phyloP scores from a whole-genome alignment of 2,797 vertebrate species.

The Eptatretus atami region DNA sequence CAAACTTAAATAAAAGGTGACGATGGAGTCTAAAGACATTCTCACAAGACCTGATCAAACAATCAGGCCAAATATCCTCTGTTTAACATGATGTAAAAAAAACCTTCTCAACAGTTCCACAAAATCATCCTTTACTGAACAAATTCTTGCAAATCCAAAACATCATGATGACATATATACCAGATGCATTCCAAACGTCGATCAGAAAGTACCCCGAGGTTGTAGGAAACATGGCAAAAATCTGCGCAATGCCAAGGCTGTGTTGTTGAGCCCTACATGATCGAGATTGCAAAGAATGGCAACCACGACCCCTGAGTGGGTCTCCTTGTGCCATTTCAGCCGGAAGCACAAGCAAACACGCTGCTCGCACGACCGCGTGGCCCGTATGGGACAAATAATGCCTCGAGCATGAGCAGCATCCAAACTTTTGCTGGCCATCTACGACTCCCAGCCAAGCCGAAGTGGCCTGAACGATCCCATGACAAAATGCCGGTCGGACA shows the following conservation, averaged over 20 bases:
- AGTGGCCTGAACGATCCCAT: conserved; percentile 50
- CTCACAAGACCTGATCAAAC: too few relatives aligned
- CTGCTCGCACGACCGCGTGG: conserved; percentile 60
- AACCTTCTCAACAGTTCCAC: too few relatives aligned
- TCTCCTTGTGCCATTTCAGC: conserved; percentile 13
- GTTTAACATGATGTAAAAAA: too few relatives aligned
- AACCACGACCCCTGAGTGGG: conserved; percentile 33
- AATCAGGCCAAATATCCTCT: too few relatives aligned
- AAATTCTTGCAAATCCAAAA: too few relatives aligned
- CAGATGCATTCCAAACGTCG: too few relatives aligned
- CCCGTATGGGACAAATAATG: conserved; percentile 65
- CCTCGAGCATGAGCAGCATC: conserved; percentile 34
- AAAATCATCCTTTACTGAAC: too few relatives aligned
- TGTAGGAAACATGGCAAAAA: conserved; percentile 21
- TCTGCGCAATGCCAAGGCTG: conserved; percentile 59
- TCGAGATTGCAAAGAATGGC: conserved; percentile 67
- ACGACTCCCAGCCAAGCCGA: conserved; percentile 63
- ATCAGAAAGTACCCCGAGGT: too few relatives aligned
- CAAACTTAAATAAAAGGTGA: too few relatives aligned
- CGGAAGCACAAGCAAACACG: conserved; percentile 48
- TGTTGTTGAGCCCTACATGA: conserved; percentile 41
- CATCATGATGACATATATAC: too few relatives aligned
- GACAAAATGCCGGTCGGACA: conserved; percentile 35
- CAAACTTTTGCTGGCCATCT: conserved; percentile 37
- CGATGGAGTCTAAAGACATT: too few relatives aligned